A percentile compares a stretch with the other conserved stretches of the same genome.
Evolutionary conservation across 2,888 invertebrate genomes (phyloP).

Genomic region (Lasioglossum malachurum): DNA sequence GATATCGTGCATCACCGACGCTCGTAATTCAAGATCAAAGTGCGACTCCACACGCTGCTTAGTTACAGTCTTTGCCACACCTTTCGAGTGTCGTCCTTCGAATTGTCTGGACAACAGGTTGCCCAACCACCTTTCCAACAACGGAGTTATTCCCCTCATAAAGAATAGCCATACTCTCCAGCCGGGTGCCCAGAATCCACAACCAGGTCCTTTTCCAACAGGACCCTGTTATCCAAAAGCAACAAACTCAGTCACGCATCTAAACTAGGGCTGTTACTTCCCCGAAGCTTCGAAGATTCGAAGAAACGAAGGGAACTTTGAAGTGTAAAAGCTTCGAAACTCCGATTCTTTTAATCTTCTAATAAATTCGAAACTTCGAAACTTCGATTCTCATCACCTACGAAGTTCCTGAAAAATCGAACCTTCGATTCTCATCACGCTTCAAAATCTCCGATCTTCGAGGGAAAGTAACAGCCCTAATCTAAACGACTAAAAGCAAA

Average conservation of each 20-base stretch:
- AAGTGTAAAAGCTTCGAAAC: too few species aligned
- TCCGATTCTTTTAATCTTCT: too few species aligned
- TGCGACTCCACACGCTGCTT: constrained; percentile 99
- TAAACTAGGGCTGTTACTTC: too few species aligned
- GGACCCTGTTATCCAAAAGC: constrained; percentile 89
- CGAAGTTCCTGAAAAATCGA: too few species aligned
- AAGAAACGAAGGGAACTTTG: too few species aligned
- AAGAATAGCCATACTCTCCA: constrained; percentile 99
- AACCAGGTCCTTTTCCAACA: constrained; percentile 99
- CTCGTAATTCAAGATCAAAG: constrained; percentile 99
- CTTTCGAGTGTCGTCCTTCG: constrained; percentile 99
- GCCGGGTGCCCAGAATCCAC: constrained; percentile 99
- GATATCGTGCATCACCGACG: constrained; percentile 98
- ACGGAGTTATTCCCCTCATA: constrained; percentile 99
- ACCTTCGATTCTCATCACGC: too few species aligned
- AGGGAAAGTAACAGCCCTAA: too few species aligned
- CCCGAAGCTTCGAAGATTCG: too few species aligned
- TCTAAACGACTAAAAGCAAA: neutral
- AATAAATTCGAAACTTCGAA: too few species aligned
- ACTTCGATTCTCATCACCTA: too few species aligned
- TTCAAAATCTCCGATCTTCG: too few species aligned
- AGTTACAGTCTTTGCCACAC: constrained; percentile 99
- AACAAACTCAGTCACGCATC: neutral
- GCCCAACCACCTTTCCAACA: constrained; percentile 99
- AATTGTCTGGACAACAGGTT: constrained; percentile 99